Percentiles rank a stretch among this genome's conserved stretches.
These are phyloP conservation scores for Zeugodacus cucurbitae DNA, from an alignment of 1,140 invertebrate species.

Conservation along the genomic window DNA sequence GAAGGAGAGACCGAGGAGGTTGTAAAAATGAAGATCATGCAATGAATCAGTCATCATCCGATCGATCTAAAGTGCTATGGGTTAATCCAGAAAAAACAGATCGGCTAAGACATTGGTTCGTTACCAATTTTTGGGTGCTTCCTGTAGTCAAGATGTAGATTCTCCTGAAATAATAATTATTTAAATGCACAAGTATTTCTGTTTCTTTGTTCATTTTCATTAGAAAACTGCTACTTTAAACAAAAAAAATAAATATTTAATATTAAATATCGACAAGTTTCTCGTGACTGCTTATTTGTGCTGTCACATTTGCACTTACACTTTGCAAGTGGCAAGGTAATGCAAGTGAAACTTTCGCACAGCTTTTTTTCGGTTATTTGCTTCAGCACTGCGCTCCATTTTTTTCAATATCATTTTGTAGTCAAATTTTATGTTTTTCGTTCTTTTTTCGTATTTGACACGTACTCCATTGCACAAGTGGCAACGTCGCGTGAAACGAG, in stretches of 20 bases:
- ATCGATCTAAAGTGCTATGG: no score
- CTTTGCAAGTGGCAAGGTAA: conserved; percentile 5
- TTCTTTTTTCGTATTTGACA: neutral
- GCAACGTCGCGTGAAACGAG: conserved; percentile 33
- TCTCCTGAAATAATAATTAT: neutral
- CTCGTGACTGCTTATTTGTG: neutral
- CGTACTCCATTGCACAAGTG: conserved; percentile 26
- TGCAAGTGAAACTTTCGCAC: neutral
- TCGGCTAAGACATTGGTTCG: no score
- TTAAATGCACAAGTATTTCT: no score
- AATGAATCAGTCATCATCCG: no score
- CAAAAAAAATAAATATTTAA: neutral
- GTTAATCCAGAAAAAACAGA: no score
- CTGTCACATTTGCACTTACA: conserved; percentile 19
- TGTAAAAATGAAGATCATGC: no score
- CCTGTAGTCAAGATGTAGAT: neutral
- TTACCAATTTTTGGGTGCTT: neutral
- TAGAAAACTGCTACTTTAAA: neutral
- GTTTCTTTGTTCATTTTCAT: neutral
- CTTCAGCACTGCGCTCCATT: neutral
- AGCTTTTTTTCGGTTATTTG: neutral
- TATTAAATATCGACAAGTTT: conserved; percentile 25
- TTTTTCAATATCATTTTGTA: neutral
- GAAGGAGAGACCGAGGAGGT: no score
- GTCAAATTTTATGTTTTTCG: neutral